phyloP scores from a whole-genome alignment of 2,888 invertebrate genomes.

The Pandemis cinnamomeana region DNA sequence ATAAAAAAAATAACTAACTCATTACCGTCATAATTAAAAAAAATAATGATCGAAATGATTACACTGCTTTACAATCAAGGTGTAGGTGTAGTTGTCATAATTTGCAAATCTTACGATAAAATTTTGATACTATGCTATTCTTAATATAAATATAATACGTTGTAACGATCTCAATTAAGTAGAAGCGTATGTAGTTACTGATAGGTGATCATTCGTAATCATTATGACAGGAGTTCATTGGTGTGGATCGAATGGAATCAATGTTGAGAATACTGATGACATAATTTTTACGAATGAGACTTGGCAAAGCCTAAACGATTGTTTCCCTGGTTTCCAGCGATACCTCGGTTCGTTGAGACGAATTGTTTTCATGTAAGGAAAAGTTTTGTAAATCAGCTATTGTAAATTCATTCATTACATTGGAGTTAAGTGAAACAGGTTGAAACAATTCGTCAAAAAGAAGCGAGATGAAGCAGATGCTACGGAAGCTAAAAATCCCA shows the following conservation, averaged over 20 bases:
- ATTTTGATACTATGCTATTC: slow-evolving; percentile 79
- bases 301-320: slow-evolving; percentile 60
- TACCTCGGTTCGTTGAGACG: slow-evolving; percentile 66
- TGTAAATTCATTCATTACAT: slow-evolving; percentile 9
- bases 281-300: slow-evolving; percentile 59
- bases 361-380: slow-evolving; percentile 46
- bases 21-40: slow-evolving; percentile 57
- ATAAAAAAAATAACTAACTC: slow-evolving; percentile 60
- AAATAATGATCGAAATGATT: slow-evolving; percentile 54
- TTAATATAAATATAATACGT: slow-evolving; percentile 83
- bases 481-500: slow-evolving; percentile 48
- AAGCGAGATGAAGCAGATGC: slow-evolving; percentile 67
- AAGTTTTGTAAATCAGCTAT: slow-evolving; percentile 19
- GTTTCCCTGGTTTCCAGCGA: slow-evolving; percentile 60
- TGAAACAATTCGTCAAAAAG: slow-evolving; percentile 56
- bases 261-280: slow-evolving; percentile 42
- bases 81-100: slow-evolving; percentile 77
- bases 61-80: slow-evolving; percentile 57
- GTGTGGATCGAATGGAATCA: slow-evolving; percentile 43
- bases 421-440: slow-evolving; percentile 33
- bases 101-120: slow-evolving; percentile 74
- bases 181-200: slow-evolving; percentile 80
- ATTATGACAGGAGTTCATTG: slow-evolving; percentile 52
- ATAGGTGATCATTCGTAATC: slow-evolving; percentile 62
- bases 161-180: slow-evolving; percentile 79